These are phyloP conservation scores for Pseudopodoces humilis DNA, from an alignment of 2,113 vertebrate genomes.

Conservation along the genomic window DNA sequence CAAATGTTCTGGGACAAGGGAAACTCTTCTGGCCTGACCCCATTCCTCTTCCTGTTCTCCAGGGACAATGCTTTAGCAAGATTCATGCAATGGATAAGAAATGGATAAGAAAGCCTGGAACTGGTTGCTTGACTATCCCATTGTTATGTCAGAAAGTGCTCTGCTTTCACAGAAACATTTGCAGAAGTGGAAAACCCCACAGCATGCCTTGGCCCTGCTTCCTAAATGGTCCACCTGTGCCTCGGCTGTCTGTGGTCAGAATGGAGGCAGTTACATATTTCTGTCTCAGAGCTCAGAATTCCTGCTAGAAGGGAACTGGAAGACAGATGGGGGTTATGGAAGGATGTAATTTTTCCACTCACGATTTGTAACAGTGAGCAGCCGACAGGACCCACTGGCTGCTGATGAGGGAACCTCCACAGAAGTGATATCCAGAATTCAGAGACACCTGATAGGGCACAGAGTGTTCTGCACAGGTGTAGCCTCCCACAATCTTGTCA, in stretches of 20 bases:
- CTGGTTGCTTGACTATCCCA: accelerated
- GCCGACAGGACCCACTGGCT: constrained; percentile 83
- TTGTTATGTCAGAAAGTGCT: neutral
- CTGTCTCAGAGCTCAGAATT: neutral
- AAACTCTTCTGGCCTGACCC: neutral
- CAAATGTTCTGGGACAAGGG: neutral
- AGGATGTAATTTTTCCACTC: constrained; percentile 11
- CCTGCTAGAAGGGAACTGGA: neutral
- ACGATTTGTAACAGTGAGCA: constrained; percentile 84
- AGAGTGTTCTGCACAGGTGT: constrained; percentile 73
- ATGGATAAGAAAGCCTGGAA: neutral
- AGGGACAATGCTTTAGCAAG: neutral
- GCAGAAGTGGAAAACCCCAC: neutral
- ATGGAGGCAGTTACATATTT: neutral
- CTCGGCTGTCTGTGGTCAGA: neutral
- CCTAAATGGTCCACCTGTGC: neutral
- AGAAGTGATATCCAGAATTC: constrained; percentile 79
- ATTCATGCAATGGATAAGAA: neutral
- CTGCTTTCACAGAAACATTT: neutral
- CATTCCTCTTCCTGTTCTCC: neutral
- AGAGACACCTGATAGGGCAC: constrained; percentile 81
- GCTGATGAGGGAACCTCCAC: constrained; percentile 72
- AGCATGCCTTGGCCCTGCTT: neutral
- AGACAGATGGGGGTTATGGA: neutral
- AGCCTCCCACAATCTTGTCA: constrained; percentile 83